phyloP scores from a whole-genome alignment of 1,140 invertebrate genomes.

The Oedothorax gibbosus region DNA sequence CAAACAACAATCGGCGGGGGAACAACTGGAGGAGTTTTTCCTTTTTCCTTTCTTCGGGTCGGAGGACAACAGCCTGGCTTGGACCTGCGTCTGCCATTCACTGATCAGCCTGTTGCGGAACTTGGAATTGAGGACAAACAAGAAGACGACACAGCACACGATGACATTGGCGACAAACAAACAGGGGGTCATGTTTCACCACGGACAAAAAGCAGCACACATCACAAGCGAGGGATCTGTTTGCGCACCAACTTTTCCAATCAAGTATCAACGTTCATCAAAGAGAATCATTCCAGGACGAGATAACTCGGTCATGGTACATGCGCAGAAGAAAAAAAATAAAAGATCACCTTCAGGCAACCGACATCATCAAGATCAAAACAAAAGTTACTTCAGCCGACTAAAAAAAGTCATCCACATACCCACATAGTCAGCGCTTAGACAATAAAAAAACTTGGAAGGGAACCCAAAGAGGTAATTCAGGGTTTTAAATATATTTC shows the following conservation, averaged over 20 bases:
- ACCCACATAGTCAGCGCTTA: constrained; percentile 6
- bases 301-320: constrained; percentile 55
- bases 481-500: constrained; percentile 10
- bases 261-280: constrained; percentile 49
- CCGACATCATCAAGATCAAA: constrained; percentile 52
- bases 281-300: constrained; percentile 37
- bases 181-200: constrained; percentile 54
- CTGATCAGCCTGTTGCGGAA: constrained; percentile 41
- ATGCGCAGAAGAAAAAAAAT: constrained; percentile 54
- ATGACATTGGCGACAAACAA: constrained; percentile 50
- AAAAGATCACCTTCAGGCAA: constrained; percentile 47
- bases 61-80: constrained; percentile 15
- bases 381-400: constrained; percentile 51
- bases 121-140: constrained; percentile 54
- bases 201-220: constrained; percentile 33
- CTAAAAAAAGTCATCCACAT: constrained; percentile 50
- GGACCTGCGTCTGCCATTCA: constrained; percentile 37
- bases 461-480: constrained; percentile 15
- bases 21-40: not conserved
- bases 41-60: not conserved
- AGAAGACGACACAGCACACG: constrained; percentile 44
- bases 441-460: constrained; percentile 38
- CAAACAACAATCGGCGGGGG: not conserved
- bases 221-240: constrained; percentile 39
- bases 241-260: constrained; percentile 34